Conservation (phyloP, 2,888 invertebrate species). For the Vesta saturnalis region DNA sequence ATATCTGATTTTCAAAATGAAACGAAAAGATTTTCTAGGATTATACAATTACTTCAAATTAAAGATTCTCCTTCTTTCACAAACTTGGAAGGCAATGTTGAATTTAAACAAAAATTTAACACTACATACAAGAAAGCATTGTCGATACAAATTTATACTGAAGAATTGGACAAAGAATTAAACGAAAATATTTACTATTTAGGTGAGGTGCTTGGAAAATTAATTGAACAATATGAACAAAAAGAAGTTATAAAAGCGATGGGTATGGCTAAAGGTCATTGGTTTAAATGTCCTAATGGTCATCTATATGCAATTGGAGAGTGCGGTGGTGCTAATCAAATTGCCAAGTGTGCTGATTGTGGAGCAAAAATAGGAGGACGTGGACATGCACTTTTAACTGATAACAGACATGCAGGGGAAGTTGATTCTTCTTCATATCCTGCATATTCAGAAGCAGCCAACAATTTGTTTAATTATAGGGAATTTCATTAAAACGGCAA, state of each 20-base stretch:
- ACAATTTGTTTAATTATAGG: slow-evolving; percentile 51
- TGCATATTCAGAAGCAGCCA: slow-evolving; percentile 49
- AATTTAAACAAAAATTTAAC: neutral
- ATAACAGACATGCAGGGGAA: slow-evolving; percentile 62
- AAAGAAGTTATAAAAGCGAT: slow-evolving; percentile 67
- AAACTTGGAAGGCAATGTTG: neutral
- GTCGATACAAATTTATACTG: slow-evolving; percentile 40
- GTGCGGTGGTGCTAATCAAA: slow-evolving; percentile 72
- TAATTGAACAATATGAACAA: neutral
- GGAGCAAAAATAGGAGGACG: slow-evolving; percentile 66
- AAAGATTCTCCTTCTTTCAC: neutral
- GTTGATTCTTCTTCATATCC: neutral
- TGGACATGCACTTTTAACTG: slow-evolving; percentile 63
- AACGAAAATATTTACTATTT: slow-evolving; percentile 35
- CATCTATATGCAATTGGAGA: slow-evolving; percentile 74
- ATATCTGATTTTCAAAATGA: slow-evolving; percentile 52
- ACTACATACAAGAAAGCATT: slow-evolving; percentile 31
- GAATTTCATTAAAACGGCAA: too few species aligned
- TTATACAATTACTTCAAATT: slow-evolving; percentile 46
- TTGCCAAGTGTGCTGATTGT: slow-evolving; percentile 68
- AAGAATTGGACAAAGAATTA: slow-evolving; percentile 37
- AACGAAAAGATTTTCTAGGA: slow-evolving; percentile 50
- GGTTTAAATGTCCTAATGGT: slow-evolving; percentile 78
- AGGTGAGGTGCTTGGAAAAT: slow-evolving; percentile 20
- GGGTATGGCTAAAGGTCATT: slow-evolving; percentile 68